These are phyloP conservation scores for Amphipoea lucens DNA, from an alignment of 2,888 invertebrate species.

Conservation along the genomic window DNA sequence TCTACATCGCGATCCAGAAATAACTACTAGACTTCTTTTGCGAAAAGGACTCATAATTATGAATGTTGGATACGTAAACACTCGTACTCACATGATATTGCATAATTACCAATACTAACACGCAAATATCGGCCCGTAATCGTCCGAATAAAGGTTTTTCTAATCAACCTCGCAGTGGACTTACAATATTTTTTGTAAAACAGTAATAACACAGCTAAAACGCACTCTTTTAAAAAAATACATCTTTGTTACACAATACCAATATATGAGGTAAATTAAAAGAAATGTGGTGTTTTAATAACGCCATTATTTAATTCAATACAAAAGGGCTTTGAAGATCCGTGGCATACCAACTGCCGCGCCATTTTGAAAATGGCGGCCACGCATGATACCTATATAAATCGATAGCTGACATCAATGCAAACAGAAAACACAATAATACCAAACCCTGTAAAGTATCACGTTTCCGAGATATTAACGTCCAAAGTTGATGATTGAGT, in stretches of 20 bases:
- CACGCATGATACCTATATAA: not conserved
- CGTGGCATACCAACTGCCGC: not conserved
- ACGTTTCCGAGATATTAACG: not conserved
- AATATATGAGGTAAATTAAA: conserved; percentile 40
- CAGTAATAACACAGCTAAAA: conserved; percentile 34
- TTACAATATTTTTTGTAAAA: conserved; percentile 27
- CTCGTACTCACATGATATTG: conserved; percentile 41
- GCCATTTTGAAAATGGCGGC: not conserved
- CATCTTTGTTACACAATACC: conserved; percentile 26
- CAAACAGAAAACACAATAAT: not conserved
- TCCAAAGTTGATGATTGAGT: not conserved
- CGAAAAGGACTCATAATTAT: not conserved
- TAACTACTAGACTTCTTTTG: conserved; percentile 6
- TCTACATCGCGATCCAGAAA: not conserved
- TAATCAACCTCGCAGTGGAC: conserved; percentile 11
- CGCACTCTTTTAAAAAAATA: conserved; percentile 43
- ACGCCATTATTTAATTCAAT: conserved; percentile 1
- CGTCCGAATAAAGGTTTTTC: conserved; percentile 8
- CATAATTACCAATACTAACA: conserved; percentile 14
- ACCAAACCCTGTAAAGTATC: not conserved
- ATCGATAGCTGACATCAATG: too few relatives aligned
- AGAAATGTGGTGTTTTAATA: conserved; percentile 8
- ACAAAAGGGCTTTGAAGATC: not conserved
- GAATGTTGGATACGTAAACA: conserved; percentile 4
- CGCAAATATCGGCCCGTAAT: not conserved